These are phyloP conservation scores for Aphrophora alni DNA, from an alignment of 2,888 invertebrate species.

Conservation along the genomic window DNA sequence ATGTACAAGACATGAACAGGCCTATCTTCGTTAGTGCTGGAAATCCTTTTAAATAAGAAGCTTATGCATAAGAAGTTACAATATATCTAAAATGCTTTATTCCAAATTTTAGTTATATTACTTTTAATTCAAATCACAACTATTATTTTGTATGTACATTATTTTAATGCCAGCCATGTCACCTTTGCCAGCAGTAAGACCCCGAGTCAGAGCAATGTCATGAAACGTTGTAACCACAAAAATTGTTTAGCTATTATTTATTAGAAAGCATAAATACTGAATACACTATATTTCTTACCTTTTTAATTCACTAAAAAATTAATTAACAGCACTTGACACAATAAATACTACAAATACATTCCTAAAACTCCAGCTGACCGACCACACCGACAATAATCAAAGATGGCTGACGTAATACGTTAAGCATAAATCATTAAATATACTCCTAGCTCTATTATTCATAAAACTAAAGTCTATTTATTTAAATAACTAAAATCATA, in stretches of 20 bases:
- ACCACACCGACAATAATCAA: conserved; percentile 41
- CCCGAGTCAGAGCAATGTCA: background rate
- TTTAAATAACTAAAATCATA: background rate
- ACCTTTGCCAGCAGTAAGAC: conserved; percentile 7
- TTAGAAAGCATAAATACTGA: background rate
- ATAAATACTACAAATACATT: conserved; percentile 33
- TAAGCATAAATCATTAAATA: conserved; percentile 28
- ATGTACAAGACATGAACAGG: background rate
- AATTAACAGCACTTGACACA: background rate
- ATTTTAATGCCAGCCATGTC: conserved; percentile 4
- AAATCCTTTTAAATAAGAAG: background rate
- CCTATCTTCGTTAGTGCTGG: background rate
- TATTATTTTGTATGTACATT: background rate
- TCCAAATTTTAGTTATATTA: background rate
- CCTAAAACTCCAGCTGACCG: conserved; percentile 32
- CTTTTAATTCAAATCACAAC: background rate
- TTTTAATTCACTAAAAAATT: conserved; percentile 24
- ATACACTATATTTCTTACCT: conserved; percentile 8
- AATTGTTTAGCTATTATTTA: background rate
- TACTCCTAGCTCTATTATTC: background rate
- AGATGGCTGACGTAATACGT: conserved; percentile 38
- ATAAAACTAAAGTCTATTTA: background rate
- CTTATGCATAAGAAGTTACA: too few relatives aligned
- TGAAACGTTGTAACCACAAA: background rate
- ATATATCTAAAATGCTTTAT: too few relatives aligned